A percentile compares a stretch with the other conserved stretches of the same genome.
Evolutionary conservation across 2,113 vertebrate species (phyloP).

Genomic region (Nansenia antarctica): DNA sequence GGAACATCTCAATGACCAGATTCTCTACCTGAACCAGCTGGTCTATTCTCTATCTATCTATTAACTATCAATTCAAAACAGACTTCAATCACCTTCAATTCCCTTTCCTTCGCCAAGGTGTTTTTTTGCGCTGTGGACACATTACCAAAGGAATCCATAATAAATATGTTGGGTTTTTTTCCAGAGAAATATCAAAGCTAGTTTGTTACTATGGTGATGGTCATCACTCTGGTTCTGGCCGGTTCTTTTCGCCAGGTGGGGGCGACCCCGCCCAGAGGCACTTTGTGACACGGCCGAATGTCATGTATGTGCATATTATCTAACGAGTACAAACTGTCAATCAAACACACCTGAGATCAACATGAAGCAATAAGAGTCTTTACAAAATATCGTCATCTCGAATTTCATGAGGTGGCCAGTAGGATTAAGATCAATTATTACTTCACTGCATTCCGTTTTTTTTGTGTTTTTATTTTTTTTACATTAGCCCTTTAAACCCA

Average conservation of each 20-base stretch:
- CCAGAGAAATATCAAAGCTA: slow-evolving; percentile 17
- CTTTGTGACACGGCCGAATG: slow-evolving; percentile 75
- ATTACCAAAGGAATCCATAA: neutral
- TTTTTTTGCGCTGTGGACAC: neutral
- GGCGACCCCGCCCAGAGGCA: slow-evolving; percentile 70
- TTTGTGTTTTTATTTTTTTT: slow-evolving; percentile 50
- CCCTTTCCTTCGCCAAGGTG: too few relatives aligned
- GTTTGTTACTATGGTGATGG: slow-evolving; percentile 50
- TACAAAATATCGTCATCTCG: slow-evolving; percentile 32
- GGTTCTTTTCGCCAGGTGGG: slow-evolving; percentile 58
- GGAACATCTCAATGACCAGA: neutral
- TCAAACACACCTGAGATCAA: slow-evolving; percentile 76
- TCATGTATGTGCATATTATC: slow-evolving; percentile 64
- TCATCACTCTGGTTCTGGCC: slow-evolving; percentile 49
- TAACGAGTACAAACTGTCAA: slow-evolving; percentile 55
- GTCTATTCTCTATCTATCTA: too few relatives aligned
- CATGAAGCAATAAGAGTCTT: slow-evolving; percentile 48
- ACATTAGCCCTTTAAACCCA: slow-evolving; percentile 80
- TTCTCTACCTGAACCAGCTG: neutral
- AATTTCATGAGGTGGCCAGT: slow-evolving; percentile 42
- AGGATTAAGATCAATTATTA: slow-evolving; percentile 61
- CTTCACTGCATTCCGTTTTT: slow-evolving; percentile 32
- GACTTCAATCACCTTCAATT: too few relatives aligned
- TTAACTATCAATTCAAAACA: too few relatives aligned
- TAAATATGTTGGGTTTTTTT: slow-evolving; percentile 9